Percentiles rank a stretch among this genome's conserved stretches.
These are phyloP conservation scores for Adelphocoris suturalis DNA, from an alignment of 2,888 invertebrate species.

Conservation along the genomic window DNA sequence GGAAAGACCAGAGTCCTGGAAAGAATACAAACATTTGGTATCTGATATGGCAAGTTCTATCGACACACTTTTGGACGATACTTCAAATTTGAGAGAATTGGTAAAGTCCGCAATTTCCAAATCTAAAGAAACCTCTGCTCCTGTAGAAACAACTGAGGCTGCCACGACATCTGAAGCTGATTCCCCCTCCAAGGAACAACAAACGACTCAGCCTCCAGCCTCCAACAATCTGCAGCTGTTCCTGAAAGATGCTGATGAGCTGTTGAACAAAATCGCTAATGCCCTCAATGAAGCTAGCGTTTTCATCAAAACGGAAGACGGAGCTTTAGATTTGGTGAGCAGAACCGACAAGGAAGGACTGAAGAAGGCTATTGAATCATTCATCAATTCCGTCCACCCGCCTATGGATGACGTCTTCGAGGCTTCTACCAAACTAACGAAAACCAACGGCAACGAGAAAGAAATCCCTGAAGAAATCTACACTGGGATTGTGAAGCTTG, in stretches of 20 bases:
- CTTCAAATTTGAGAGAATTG: slow-evolving; percentile 3
- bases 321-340: slow-evolving; percentile 11
- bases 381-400: neutral
- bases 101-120: neutral
- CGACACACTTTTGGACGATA: neutral
- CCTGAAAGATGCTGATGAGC: neutral
- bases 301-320: slow-evolving; percentile 48
- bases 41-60: neutral
- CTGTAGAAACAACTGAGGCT: neutral
- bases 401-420: slow-evolving; percentile 18
- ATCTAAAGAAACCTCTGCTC: neutral
- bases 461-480: neutral
- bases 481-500: slow-evolving; percentile 1
- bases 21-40: neutral
- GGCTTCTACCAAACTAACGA: slow-evolving; percentile 38
- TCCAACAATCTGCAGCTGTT: neutral
- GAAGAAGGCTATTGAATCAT: neutral
- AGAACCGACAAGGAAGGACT: slow-evolving; percentile 10
- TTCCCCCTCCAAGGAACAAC: neutral
- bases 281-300: slow-evolving; percentile 15
- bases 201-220: neutral
- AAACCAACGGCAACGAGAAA: slow-evolving; percentile 41
- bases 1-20: neutral
- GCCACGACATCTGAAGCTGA: neutral
- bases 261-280: neutral